These are phyloP conservation scores for Stichodactyla helianthus DNA, from an alignment of 64 coral and sea anemone genomes.

Conservation along the genomic window DNA sequence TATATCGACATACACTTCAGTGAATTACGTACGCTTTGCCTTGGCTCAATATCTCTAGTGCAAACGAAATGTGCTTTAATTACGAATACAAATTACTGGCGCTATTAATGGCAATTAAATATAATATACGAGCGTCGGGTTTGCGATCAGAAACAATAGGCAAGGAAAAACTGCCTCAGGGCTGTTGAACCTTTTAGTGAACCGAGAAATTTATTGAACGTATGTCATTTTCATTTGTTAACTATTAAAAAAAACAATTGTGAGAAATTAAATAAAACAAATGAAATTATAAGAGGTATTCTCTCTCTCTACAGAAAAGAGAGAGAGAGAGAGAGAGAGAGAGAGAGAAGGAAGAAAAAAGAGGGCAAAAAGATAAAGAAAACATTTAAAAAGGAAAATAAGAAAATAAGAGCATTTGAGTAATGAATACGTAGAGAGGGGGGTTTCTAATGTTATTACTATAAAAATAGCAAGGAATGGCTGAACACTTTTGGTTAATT, in stretches of 20 bases:
- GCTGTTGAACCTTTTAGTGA: neutral
- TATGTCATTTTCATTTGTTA: neutral
- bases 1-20: neutral
- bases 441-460: too few species aligned
- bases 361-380: too few species aligned
- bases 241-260: neutral
- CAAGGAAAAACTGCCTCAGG: neutral
- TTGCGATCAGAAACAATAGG: neutral
- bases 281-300: neutral
- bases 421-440: too few species aligned
- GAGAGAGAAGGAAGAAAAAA: too few species aligned
- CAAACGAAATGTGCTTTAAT: neutral
- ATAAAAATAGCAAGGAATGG: too few species aligned
- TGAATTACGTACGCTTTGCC: neutral
- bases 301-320: too few species aligned
- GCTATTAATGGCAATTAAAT: conserved; percentile 1
- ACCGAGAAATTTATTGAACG: neutral
- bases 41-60: neutral
- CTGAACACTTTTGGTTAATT: too few species aligned
- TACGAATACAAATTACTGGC: neutral
- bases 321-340: too few species aligned
- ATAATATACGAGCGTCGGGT: neutral
- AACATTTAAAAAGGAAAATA: too few species aligned
- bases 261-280: neutral
- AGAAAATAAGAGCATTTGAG: too few species aligned